These are phyloP conservation scores for Archaeoteleia sp. DNA, from an alignment of 2,888 invertebrate genomes.

Conservation along the genomic window DNA sequence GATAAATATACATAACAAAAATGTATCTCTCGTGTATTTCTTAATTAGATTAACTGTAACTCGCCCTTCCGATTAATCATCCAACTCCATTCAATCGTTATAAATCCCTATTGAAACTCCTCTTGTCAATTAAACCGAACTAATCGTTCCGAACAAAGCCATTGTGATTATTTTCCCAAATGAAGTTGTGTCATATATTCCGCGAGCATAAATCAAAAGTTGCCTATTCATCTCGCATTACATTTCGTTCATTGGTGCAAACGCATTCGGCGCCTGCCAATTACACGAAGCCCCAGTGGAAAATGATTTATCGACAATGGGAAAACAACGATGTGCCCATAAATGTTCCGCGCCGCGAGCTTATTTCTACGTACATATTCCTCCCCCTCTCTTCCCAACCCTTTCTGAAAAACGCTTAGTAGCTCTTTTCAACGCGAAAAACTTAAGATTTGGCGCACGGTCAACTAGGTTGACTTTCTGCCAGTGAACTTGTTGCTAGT, in stretches of 20 bases:
- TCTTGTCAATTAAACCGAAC: too few relatives aligned
- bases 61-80: too few relatives aligned
- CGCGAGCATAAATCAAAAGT: not conserved
- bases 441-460: conserved; percentile 42
- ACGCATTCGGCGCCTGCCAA: not conserved
- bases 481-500: conserved; percentile 60
- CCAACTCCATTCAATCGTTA: too few relatives aligned
- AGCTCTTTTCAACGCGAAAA: conserved; percentile 15
- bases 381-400: not conserved
- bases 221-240: not conserved
- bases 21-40: too few relatives aligned
- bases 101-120: too few relatives aligned
- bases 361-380: conserved; percentile 11
- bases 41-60: too few relatives aligned
- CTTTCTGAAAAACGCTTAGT: conserved; percentile 11
- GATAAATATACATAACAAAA: too few relatives aligned
- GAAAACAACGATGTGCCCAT: conserved; percentile 1
- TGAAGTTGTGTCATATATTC: too few relatives aligned
- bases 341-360: conserved; percentile 6
- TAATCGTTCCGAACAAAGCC: too few relatives aligned
- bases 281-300: not conserved
- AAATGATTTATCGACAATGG: not conserved
- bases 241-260: not conserved
- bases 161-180: too few relatives aligned
- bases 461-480: conserved; percentile 54